Evolutionary conservation across 2,888 invertebrate genomes (phyloP), one percentile per base, ranked within the genome.

Genomic region (Hyposoter didymator): DNA sequence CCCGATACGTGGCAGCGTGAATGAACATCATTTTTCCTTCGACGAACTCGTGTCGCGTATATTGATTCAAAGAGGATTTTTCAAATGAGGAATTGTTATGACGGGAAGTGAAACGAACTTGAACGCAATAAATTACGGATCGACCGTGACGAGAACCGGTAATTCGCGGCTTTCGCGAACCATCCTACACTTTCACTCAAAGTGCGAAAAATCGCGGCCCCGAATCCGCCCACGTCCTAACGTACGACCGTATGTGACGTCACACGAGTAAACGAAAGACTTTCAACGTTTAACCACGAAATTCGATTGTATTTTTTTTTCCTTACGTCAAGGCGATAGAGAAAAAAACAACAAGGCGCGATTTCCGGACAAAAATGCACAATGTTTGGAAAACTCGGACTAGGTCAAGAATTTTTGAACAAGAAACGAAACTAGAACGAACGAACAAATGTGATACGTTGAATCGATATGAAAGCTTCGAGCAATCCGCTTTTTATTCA

Each of bases 181-280:
- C 72, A 55, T n/a, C 75, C 1, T 32, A 74, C 62, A 82, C 81
- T 79, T 82, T 82, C 73, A 85, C 79, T 73, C 55, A 43, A 73
- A 73, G 19, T 14, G 22, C 39, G 59, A 59, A 55, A 14, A 22
- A 10, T 59, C 55, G 28, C 22, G 55, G 28, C 28, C 55, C 55
- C 47, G 49, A 49, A 47, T 70, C 32, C 19, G 10, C 47, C 47
- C 70, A 49, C 49, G 28, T 64, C 17, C 64, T 6, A n/a, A n/a
- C 10, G 64, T 39, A 64, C 7, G 19, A 64, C n/a, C 64, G 64
- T 39, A 35, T 39, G n/a, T 64, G 39, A 64, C 64, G 17, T 45
- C 73, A 55, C 55, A 22, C 73, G 17, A 12, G 39, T 35, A 7
- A 39, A 35, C 35, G 55, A 28, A 14, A 55, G 39, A 6, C 35